Conservation (phyloP, 1,140 invertebrate genomes). For the Zophobas atratus region DNA sequence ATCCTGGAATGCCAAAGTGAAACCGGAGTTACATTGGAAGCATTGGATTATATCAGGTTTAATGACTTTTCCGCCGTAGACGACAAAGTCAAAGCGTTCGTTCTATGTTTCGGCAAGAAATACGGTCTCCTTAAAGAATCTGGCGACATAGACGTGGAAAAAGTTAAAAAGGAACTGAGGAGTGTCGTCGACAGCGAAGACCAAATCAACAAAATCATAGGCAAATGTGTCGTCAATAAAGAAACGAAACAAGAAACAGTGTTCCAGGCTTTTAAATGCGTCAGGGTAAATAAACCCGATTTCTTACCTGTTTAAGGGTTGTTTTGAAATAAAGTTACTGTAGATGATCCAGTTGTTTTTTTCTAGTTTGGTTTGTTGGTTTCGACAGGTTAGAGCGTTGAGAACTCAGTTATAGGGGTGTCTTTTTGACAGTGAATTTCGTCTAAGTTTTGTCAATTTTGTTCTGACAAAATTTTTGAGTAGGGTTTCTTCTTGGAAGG, state of each 20-base stretch:
- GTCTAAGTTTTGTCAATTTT: neutral
- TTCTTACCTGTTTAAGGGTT: no score
- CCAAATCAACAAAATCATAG: slow-evolving; percentile 46
- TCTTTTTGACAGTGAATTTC: neutral
- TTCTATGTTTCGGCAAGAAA: slow-evolving; percentile 42
- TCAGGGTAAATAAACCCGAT: no score
- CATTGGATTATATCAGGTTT: slow-evolving; percentile 63
- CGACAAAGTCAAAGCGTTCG: slow-evolving; percentile 60
- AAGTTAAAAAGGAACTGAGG: no score
- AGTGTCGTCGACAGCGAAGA: slow-evolving; percentile 63
- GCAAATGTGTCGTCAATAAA: slow-evolving; percentile 53
- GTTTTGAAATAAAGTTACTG: no score
- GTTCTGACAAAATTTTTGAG: neutral
- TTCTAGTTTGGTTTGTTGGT: no score
- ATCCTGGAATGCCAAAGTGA: slow-evolving; percentile 61
- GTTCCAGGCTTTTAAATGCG: no score
- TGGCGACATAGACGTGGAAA: no score
- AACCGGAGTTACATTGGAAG: slow-evolving; percentile 59
- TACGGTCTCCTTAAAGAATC: no score
- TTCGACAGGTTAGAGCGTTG: no score
- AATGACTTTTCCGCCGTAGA: slow-evolving; percentile 63
- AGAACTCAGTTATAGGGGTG: neutral
- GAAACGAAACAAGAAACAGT: neutral
- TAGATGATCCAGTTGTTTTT: no score
- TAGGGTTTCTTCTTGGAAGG: neutral